Evolutionary conservation across 2,797 vertebrate genomes (phyloP).

Genomic region (Cuculus canorus): DNA sequence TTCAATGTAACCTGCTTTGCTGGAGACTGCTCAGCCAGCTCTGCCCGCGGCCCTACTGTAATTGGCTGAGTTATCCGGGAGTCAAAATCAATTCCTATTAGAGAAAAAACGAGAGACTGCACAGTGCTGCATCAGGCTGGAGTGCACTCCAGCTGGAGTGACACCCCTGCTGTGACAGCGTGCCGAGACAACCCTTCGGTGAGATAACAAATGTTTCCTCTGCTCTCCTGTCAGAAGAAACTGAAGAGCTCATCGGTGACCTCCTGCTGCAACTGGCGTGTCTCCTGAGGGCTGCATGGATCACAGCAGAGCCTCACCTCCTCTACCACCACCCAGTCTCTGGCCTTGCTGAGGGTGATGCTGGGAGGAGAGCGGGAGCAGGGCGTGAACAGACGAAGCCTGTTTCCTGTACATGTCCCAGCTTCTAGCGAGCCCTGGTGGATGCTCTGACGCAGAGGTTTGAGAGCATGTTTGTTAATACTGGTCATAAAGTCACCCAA

Average conservation of each 20-base stretch:
- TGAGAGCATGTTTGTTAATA: neutral
- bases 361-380: neutral
- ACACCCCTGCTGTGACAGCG: neutral
- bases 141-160: neutral
- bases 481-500: neutral
- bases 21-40: neutral
- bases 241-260: neutral
- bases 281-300: rapidly evolving
- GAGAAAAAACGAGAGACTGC: neutral
- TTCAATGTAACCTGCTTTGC: neutral
- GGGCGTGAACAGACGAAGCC: neutral
- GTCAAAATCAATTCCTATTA: slow-evolving; percentile 12
- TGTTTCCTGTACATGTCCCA: neutral
- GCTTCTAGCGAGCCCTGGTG: rapidly evolving
- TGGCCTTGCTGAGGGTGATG: too few species aligned
- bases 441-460: neutral
- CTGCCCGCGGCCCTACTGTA: neutral
- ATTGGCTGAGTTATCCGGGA: neutral
- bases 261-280: neutral
- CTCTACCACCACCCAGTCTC: neutral
- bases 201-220: neutral
- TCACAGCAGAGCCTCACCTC: neutral
- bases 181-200: rapidly evolving
- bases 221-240: neutral
- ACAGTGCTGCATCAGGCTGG: neutral